Evolutionary conservation across 1,140 invertebrate genomes (phyloP).

Genomic region (Anoplophora glabripennis): DNA sequence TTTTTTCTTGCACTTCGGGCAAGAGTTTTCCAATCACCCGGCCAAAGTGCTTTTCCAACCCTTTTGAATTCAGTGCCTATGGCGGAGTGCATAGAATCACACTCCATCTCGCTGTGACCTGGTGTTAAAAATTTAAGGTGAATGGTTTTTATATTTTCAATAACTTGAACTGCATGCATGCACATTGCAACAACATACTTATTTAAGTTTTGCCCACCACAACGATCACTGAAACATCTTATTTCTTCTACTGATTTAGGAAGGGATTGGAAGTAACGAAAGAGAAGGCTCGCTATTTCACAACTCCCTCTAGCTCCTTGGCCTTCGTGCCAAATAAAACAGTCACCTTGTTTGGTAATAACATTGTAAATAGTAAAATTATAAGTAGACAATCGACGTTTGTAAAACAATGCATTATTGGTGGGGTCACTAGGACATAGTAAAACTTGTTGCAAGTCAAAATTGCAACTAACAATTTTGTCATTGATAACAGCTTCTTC

Average conservation of each 20-base stretch:
- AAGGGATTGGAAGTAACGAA: conserved; percentile 13
- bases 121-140: conserved; percentile 13
- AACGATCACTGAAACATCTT: conserved; percentile 14
- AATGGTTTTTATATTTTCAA: conserved; percentile 12
- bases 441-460: conserved; percentile 20
- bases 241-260: background rate
- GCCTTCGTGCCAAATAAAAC: conserved; percentile 17
- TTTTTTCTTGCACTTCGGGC: conserved; percentile 18
- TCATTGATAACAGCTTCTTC: background rate
- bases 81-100: conserved; percentile 18
- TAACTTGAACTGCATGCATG: conserved; percentile 9
- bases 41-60: conserved; percentile 14
- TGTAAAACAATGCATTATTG: conserved; percentile 26
- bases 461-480: conserved; percentile 16
- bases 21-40: conserved; percentile 12
- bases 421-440: conserved; percentile 9
- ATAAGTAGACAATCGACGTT: conserved; percentile 13
- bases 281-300: conserved; percentile 13
- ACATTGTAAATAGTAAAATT: conserved; percentile 20
- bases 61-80: conserved; percentile 15
- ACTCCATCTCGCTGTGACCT: conserved; percentile 20
- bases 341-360: conserved; percentile 7
- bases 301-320: conserved; percentile 19
- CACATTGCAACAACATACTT: conserved; percentile 6
- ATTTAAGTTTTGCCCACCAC: conserved; percentile 14